Conservation (phyloP, 2,797 vertebrate species). For the Crenuchus spilurus region DNA sequence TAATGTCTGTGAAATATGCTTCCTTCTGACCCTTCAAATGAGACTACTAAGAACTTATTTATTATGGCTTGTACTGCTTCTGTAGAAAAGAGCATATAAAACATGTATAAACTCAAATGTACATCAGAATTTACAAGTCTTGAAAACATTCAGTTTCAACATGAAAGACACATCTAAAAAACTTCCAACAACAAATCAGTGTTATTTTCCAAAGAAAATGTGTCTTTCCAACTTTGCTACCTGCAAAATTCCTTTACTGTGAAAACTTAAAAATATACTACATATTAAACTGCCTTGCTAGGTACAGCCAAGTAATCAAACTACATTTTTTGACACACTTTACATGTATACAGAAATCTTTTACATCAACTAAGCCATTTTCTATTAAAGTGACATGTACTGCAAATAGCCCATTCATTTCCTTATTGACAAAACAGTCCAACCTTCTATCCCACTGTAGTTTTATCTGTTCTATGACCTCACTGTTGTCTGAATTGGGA, state of each 20-base stretch:
- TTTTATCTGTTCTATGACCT: too few species aligned
- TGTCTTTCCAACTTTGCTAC: neutral
- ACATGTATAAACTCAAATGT: conserved; percentile 46
- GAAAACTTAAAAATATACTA: too few species aligned
- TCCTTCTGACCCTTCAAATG: neutral
- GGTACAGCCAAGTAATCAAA: neutral
- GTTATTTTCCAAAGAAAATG: neutral
- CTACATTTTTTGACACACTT: too few species aligned
- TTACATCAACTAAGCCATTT: too few species aligned
- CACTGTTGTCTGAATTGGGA: too few species aligned
- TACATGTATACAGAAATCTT: neutral
- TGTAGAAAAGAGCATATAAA: conserved; percentile 41
- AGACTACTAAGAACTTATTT: conserved; percentile 2
- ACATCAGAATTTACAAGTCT: conserved; percentile 38
- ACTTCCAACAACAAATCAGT: conserved; percentile 2
- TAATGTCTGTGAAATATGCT: neutral
- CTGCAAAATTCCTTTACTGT: neutral
- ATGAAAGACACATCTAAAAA: conserved; percentile 16
- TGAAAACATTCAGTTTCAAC: neutral
- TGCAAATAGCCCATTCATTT: neutral
- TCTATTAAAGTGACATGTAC: neutral
- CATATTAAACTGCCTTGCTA: neutral
- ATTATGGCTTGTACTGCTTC: neutral
- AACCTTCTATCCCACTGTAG: too few species aligned
- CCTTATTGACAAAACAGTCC: neutral